Evolutionary conservation across 2,797 vertebrate genomes (phyloP), one percentile per base, ranked within the genome.

Genomic region (Phalanger gymnotis): DNA sequence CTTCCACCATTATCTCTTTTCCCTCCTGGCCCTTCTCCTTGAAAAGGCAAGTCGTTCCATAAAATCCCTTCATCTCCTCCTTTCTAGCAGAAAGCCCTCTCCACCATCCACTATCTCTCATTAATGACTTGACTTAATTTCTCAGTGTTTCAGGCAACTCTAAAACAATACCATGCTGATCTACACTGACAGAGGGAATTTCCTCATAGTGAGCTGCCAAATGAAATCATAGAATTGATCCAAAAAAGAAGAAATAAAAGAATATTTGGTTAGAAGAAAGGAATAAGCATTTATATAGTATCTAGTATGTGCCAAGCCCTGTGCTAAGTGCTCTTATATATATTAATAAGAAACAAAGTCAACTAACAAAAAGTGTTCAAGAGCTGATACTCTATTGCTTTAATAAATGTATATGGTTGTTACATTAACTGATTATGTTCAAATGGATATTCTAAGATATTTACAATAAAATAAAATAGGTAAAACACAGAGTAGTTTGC

Each of bases 391-490:
- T 53, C 25, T 66, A 92, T 57, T 81, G 92, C 55, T 95, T 96
- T 94, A 47, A 94, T 90, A 92, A 95, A 53, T 22, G 96, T 40
- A 81, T 90, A 92, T 28, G 53, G 95, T 90, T 57, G 10, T 25
- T 3, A 96, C 2, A 90, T 66, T 53, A 94, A 92, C 9, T 87
- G 52, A 30, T 95, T 53, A 93, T 31, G 91, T 93, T 40, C 13
- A 90, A 95, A 56, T 34, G 28, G 91, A 57, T 52, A 92, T 81
- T 47, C 55, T 91, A 90, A 97, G 34, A 92, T 51, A 30, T 51
- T 92, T 92, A 31, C 81, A 58, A 87, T 91, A 61, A 89, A 56
- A 55, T 57, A 6, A 56, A 90, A 9, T 13, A 58, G 66, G 5
- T 10, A 40, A 94, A 91, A 95, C 57, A 95, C 57, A n/a, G 28